Evolutionary conservation across 2,113 vertebrate genomes (phyloP).

Genomic region (Delphinus delphis): DNA sequence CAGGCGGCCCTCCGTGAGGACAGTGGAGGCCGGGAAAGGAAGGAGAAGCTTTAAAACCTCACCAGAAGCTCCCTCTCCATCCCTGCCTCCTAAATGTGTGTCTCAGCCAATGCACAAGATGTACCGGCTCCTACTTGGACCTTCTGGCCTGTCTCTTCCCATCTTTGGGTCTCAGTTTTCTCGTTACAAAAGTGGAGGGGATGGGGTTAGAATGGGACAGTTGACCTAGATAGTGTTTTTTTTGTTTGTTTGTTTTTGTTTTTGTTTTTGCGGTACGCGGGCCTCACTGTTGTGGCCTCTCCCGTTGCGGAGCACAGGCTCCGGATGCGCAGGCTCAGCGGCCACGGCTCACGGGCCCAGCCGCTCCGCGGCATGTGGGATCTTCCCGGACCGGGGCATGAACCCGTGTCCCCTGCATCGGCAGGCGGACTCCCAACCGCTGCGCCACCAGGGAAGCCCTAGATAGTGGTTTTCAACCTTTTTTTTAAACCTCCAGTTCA

Average conservation of each 20-base stretch:
- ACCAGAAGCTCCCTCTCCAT: neutral
- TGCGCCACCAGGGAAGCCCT: neutral
- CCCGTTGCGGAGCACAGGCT: too few relatives aligned
- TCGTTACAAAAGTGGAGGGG: neutral
- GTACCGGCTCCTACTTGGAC: accelerated
- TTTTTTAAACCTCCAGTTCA: neutral
- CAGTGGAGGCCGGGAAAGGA: neutral
- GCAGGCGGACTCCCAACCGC: too few relatives aligned
- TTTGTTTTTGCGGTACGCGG: too few relatives aligned
- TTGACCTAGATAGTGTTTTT: neutral
- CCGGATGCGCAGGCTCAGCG: too few relatives aligned
- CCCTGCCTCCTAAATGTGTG: neutral
- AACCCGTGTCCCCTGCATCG: too few relatives aligned
- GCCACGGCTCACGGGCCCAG: too few relatives aligned
- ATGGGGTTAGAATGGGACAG: neutral
- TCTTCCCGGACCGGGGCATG: too few relatives aligned
- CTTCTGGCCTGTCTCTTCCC: neutral
- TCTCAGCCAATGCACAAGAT: neutral
- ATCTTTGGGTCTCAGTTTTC: neutral
- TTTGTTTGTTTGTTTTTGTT: too few relatives aligned
- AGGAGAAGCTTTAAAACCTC: neutral
- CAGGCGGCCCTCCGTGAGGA: neutral
- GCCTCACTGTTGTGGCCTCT: too few relatives aligned
- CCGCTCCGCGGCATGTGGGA: too few relatives aligned
- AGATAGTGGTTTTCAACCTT: neutral